A percentile compares a stretch with the other conserved stretches of the same genome.
phyloP scores from a whole-genome alignment of 2,888 invertebrate species.

The Melangyna quadrimaculata region DNA sequence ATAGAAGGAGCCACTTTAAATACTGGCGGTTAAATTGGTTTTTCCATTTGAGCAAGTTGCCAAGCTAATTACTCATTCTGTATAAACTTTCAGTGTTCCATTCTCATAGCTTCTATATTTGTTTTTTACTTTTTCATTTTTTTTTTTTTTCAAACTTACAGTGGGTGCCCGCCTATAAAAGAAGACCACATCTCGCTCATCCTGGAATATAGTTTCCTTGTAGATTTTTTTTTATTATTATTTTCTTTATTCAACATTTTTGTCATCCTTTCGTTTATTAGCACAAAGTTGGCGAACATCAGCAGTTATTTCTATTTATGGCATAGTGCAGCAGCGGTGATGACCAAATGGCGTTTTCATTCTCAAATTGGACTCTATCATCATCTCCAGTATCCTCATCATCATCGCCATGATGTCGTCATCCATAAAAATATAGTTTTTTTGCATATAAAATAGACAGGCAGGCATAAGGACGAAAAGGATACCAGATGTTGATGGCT shows the following conservation, averaged over 20 bases:
- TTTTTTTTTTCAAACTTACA: background rate
- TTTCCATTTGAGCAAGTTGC: slow-evolving; percentile 66
- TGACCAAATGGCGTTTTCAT: slow-evolving; percentile 55
- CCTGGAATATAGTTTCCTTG: slow-evolving; percentile 23
- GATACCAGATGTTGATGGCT: slow-evolving; percentile 2
- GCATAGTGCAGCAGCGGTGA: slow-evolving; percentile 40
- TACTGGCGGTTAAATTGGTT: slow-evolving; percentile 70
- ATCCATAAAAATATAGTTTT: slow-evolving; percentile 7
- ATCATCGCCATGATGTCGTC: slow-evolving; percentile 30
- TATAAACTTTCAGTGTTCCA: slow-evolving; percentile 29
- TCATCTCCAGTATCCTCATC: slow-evolving; percentile 1
- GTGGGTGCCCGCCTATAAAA: slow-evolving; percentile 31
- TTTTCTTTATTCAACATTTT: slow-evolving; percentile 35
- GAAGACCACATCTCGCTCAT: slow-evolving; percentile 28
- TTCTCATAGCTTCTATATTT: background rate
- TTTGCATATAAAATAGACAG: slow-evolving; percentile 7
- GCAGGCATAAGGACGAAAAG: background rate
- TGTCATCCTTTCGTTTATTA: slow-evolving; percentile 54
- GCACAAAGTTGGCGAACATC: slow-evolving; percentile 69
- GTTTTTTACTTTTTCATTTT: background rate
- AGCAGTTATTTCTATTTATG: slow-evolving; percentile 71
- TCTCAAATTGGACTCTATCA: slow-evolving; percentile 52
- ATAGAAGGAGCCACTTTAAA: slow-evolving; percentile 62
- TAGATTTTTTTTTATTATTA: slow-evolving; percentile 14
- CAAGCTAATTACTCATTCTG: slow-evolving; percentile 71